These are phyloP conservation scores for Cyclargus thomasi DNA, from an alignment of 1,140 invertebrate genomes.

Conservation along the genomic window DNA sequence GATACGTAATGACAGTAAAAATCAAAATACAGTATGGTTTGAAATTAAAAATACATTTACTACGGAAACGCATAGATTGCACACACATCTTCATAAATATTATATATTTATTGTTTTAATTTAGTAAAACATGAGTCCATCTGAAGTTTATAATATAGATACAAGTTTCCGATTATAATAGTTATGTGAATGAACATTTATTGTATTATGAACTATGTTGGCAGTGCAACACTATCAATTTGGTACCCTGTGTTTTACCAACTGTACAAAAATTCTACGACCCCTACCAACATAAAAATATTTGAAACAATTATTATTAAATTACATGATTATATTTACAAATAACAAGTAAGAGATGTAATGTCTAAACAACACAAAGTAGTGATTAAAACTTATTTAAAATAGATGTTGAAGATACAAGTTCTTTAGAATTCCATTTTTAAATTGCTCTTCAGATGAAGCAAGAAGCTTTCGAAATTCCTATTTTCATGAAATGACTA, in stretches of 20 bases:
- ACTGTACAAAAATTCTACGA: conserved; percentile 13
- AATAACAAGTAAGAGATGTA: conserved; percentile 6
- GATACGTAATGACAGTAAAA: neutral
- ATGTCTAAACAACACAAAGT: neutral
- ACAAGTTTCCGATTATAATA: neutral
- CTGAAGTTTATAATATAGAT: neutral
- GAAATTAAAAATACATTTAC: neutral
- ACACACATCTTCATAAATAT: neutral
- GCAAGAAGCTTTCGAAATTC: neutral
- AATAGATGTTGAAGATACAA: neutral
- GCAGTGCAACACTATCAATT: conserved; percentile 1
- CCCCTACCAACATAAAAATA: conserved; percentile 9
- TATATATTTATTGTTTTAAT: conserved; percentile 5
- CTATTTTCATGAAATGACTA: conserved; percentile 14
- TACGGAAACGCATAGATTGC: neutral
- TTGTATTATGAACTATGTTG: neutral
- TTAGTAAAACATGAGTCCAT: conserved; percentile 4
- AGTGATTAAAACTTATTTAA: neutral
- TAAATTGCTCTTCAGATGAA: neutral
- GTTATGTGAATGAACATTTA: neutral
- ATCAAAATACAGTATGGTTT: neutral
- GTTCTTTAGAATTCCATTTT: neutral
- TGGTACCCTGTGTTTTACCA: conserved; percentile 15
- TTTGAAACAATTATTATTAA: conserved; percentile 9
- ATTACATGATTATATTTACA: conserved; percentile 14